Conservation (phyloP, 2,797 vertebrate genomes). For the Brachymystax lenok region DNA sequence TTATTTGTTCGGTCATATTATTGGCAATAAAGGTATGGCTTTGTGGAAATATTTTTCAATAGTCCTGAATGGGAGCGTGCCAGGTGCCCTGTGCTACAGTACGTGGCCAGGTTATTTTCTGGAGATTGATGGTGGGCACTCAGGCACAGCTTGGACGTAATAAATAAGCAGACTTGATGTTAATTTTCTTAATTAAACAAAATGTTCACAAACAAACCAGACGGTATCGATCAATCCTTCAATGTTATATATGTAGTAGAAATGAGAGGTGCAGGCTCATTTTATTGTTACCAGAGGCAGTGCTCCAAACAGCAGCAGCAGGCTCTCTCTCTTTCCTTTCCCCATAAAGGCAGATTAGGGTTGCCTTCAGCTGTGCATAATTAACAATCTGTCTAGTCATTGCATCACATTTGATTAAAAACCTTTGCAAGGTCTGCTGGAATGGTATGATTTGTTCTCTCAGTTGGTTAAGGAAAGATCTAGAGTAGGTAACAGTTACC, state of each 20-base stretch:
- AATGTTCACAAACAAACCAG: constrained; percentile 58
- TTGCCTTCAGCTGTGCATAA: constrained; percentile 53
- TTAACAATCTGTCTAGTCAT: constrained; percentile 60
- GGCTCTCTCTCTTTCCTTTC: constrained; percentile 30
- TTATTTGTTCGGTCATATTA: constrained; percentile 22
- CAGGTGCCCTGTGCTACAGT: constrained; percentile 8
- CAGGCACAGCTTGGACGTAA: constrained; percentile 57
- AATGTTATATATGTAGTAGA: constrained; percentile 54
- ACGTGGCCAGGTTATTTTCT: constrained; percentile 49
- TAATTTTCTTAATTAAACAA: constrained; percentile 71
- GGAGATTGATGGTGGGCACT: constrained; percentile 59
- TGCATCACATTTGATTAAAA: constrained; percentile 50
- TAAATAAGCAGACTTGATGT: constrained; percentile 73
- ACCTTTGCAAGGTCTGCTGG: constrained; percentile 23
- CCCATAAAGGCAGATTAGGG: constrained; percentile 34
- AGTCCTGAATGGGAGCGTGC: constrained; percentile 44
- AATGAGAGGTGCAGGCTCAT: constrained; percentile 47
- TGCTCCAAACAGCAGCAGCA: constrained; percentile 19
- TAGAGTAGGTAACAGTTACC: constrained; percentile 11
- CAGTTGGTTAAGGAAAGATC: constrained; percentile 16
- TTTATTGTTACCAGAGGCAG: constrained; percentile 46
- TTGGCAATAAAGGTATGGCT: constrained; percentile 10
- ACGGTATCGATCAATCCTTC: constrained; percentile 69
- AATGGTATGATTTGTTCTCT: constrained; percentile 20
- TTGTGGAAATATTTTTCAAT: constrained; percentile 41